These are phyloP conservation scores for Hippocampus barbouri DNA, from an alignment of 2,113 vertebrate species.

Conservation along the genomic window DNA sequence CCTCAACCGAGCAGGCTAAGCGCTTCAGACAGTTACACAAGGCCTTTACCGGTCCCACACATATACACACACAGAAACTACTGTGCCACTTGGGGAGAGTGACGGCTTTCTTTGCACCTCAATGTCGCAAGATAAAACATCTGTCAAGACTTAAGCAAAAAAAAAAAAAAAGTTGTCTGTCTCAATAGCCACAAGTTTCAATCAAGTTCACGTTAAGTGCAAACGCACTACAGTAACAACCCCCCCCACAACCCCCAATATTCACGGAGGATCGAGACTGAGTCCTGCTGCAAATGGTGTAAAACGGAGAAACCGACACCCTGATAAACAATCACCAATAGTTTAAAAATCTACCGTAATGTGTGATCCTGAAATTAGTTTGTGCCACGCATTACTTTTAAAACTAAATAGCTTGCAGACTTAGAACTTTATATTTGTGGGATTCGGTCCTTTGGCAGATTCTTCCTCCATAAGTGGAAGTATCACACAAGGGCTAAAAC, in stretches of 20 bases:
- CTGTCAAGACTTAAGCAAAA: constrained; percentile 15
- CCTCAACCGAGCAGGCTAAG: constrained; percentile 45
- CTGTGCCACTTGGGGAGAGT: constrained; percentile 18
- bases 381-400: too few relatives aligned
- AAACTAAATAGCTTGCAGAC: too few relatives aligned
- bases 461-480: too few relatives aligned
- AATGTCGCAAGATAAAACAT: constrained; percentile 29
- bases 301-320: too few relatives aligned
- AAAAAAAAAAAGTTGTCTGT: constrained; percentile 21
- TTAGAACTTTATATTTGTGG: too few relatives aligned
- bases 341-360: too few relatives aligned
- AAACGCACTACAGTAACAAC: background rate
- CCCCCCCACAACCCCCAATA: background rate
- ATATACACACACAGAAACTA: constrained; percentile 10
- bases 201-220: background rate
- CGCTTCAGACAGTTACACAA: constrained; percentile 55
- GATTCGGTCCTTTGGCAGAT: too few relatives aligned
- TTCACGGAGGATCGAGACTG: background rate
- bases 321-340: too few relatives aligned
- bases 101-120: constrained; percentile 19
- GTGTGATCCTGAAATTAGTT: too few relatives aligned
- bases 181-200: background rate
- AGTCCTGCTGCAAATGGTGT: too few relatives aligned
- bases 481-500: too few relatives aligned
- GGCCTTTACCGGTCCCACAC: constrained; percentile 41